Percentiles rank a stretch among this genome's conserved stretches.
phyloP scores from a whole-genome alignment of 2,888 invertebrate genomes.

The Magallana nippona region DNA sequence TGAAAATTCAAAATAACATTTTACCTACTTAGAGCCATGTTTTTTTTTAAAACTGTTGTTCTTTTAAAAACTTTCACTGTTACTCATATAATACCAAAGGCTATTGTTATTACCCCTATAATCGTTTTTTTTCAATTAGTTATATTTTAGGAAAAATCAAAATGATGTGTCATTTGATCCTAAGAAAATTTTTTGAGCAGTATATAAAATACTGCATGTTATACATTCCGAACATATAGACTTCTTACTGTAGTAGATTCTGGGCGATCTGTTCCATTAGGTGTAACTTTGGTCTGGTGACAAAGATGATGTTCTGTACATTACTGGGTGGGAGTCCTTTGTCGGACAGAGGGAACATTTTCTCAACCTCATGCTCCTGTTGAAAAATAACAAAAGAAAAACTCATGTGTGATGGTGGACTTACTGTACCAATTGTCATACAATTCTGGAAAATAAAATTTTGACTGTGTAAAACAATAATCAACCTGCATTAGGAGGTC shows the following conservation, averaged over 20 bases:
- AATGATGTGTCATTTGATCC: too few relatives aligned
- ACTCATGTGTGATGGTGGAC: neutral
- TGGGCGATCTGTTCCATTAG: conserved; percentile 92
- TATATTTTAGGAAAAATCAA: too few relatives aligned
- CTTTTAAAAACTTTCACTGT: too few relatives aligned
- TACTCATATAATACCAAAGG: too few relatives aligned
- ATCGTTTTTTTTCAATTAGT: too few relatives aligned
- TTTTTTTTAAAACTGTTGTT: too few relatives aligned
- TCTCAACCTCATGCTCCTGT: conserved; percentile 90
- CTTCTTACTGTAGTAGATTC: conserved; percentile 84
- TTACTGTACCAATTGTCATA: neutral
- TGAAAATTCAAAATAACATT: too few relatives aligned
- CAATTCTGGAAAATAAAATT: neutral
- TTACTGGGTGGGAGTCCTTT: conserved; percentile 86
- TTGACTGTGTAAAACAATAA: neutral
- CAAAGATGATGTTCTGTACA: conserved; percentile 92
- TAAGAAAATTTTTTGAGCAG: neutral
- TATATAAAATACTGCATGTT: too few relatives aligned
- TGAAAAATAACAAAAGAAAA: conserved; percentile 73
- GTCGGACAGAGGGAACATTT: conserved; percentile 89
- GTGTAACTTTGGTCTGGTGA: conserved; percentile 89
- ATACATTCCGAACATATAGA: neutral
- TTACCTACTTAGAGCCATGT: too few relatives aligned
- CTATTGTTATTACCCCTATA: too few relatives aligned
- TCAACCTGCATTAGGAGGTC: too few relatives aligned